Base-by-base conservation (phyloP, 1,140 invertebrate genomes). In the Frieseomelitta varia region DNA sequence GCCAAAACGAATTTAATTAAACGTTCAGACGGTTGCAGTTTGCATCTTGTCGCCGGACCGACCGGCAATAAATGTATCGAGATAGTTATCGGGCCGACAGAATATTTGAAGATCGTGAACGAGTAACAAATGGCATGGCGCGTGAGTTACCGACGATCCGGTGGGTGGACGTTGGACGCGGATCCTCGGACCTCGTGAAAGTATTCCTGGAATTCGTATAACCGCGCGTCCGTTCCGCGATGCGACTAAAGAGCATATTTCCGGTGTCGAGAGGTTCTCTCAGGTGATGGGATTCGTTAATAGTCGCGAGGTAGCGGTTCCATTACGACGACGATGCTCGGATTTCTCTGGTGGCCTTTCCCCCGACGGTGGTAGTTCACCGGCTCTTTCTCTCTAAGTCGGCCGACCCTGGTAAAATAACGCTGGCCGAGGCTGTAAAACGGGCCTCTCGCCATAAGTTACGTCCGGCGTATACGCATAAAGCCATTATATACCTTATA, bases 401-500 rank as follows among this genome's bases (percentile, higher is more conserved):
- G 24, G 68, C 65, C 81, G 75, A 79, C 85, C 69, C 85, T 72
- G 74, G 85, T 88, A 85, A 93, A 92, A 91, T 92, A 92, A 93
- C 89, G 84, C 79, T 79, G 84, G 67, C 10, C 63, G 51, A 47
- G 86, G 85, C 91, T 91, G 88, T 93, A 93, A 93, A 92, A 77
- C 87, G 85, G 39, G 30, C 79, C 87, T 85, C 84, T 77, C 85
- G 87, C 84, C 88, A 87, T 91, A 92, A 93, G 84, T 92, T 92
- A 93, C 81, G 84, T 87, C 85, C 87, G 72, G 86, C 88, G 84
- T 87, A 71, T 87, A 93, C 91, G 91, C 92, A 92, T 93, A 92
- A 92, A 92, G 87, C 91, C 89, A 92, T 92, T 92, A 92, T 92
- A 91, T 92, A 91, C 89, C 90, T 91, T 91, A 90, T 91, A 91